phyloP scores from a whole-genome alignment of 2,113 vertebrate genomes.

The Pholis gunnellus region DNA sequence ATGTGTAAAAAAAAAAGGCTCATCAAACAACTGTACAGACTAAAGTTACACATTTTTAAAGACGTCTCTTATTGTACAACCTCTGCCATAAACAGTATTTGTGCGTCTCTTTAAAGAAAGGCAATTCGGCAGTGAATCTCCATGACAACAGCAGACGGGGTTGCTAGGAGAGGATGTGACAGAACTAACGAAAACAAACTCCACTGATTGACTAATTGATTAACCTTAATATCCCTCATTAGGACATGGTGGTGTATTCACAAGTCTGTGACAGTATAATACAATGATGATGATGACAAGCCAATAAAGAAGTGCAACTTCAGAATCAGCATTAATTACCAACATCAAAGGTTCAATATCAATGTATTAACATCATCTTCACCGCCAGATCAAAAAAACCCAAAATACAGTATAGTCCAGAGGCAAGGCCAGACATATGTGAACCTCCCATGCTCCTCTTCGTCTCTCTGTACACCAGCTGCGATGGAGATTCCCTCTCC shows the following conservation, averaged over 20 bases:
- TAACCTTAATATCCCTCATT: constrained; percentile 22
- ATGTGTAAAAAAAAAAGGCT: not conserved
- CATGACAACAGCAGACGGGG: constrained; percentile 26
- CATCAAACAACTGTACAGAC: not conserved
- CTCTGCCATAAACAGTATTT: not conserved
- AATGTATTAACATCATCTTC: not conserved
- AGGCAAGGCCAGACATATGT: not conserved
- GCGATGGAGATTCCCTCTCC: constrained; percentile 15
- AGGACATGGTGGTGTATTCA: constrained; percentile 2
- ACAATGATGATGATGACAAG: constrained; percentile 13
- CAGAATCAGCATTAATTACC: not conserved
- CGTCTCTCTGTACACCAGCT: not conserved
- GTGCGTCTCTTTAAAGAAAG: not conserved
- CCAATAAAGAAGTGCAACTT: constrained; percentile 3
- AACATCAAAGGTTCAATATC: not conserved
- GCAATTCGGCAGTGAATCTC: constrained; percentile 4
- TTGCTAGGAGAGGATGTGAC: constrained; percentile 36
- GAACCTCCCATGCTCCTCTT: not conserved
- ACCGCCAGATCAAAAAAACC: not conserved
- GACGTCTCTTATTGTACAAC: not conserved
- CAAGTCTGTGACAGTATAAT: constrained; percentile 1
- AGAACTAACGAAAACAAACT: constrained; percentile 17
- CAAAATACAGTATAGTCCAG: not conserved
- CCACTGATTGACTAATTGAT: constrained; percentile 26
- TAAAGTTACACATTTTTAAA: not conserved